These are phyloP conservation scores for Drosophila aff. DNA, from an alignment of 1,140 invertebrate species.

Conservation along the genomic window DNA sequence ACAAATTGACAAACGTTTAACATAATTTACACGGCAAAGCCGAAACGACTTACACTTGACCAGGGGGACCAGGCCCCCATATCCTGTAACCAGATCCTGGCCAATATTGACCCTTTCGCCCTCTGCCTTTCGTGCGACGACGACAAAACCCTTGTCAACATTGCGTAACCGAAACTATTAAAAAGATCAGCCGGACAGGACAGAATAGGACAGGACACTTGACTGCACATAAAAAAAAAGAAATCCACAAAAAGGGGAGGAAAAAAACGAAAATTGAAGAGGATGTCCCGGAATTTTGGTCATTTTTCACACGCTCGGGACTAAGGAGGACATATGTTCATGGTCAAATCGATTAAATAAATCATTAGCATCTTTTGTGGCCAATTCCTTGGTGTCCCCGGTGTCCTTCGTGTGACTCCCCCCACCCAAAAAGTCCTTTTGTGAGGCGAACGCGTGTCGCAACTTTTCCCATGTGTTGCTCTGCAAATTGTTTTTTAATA, in stretches of 20 bases:
- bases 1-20: conserved; percentile 82
- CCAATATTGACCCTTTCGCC: conserved; percentile 74
- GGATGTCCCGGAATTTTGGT: conserved; percentile 39
- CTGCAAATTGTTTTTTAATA: conserved; percentile 84
- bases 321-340: conserved; percentile 75
- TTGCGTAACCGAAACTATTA: conserved; percentile 82
- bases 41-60: conserved; percentile 73
- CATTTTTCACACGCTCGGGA: conserved; percentile 74
- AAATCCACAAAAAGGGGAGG: conserved; percentile 5
- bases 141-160: conserved; percentile 78
- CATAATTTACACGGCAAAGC: conserved; percentile 79
- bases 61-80: conserved; percentile 12
- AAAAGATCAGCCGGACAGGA: conserved; percentile 76
- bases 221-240: conserved; percentile 16
- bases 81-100: conserved; percentile 8
- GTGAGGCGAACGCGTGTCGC: conserved; percentile 52
- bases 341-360: conserved; percentile 85
- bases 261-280: conserved; percentile 40
- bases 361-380: conserved; percentile 85
- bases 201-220: conserved; percentile 59
- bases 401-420: not conserved
- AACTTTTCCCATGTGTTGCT: conserved; percentile 66
- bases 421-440: conserved; percentile 9
- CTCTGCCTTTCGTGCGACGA: conserved; percentile 16
- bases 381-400: conserved; percentile 71